Evolutionary conservation across 2,888 invertebrate genomes (phyloP), one percentile per base, ranked within the genome.

Genomic region (Strigamia transsilvanica): DNA sequence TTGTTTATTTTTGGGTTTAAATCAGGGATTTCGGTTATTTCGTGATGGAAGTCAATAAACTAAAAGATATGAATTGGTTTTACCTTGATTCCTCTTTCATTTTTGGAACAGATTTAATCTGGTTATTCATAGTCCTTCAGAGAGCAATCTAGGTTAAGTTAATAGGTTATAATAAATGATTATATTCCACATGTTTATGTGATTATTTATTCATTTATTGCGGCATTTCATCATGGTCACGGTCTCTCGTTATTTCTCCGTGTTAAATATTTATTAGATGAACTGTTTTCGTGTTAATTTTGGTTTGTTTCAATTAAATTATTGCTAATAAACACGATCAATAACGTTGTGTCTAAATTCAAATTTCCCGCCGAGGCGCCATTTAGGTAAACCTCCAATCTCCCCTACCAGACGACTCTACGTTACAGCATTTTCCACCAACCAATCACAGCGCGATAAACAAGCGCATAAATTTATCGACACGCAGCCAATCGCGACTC

Each of bases 61-160:
- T 5, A n/a, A 13, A 61, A 61, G 18, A n/a, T 61, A 18, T 18
- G 23, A n/a, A 23, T 61, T 23, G 61, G 18, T 18, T 46, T 46
- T 61, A 61, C 61, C 61, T 61, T 61, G 61, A 61, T 10, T 61
- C 12, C 61, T 61, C 18, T 61, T 61, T 61, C 23, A 38, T 38
- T 61, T 23, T 12, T 61, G 61, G 61, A 18, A 21, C 61, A 61
- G 61, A 61, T 61, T 61, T 61, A 61, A 61, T 61, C 61, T 61
- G 1, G 21, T 23, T 61, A 23, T 61, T 46, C 46, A 46, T 46
- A 12, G 46, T 10, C 38, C 4, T 46, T 46, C 15, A 46, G 46
- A n/a, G 46, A 46, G n/a, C 15, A 13, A 46, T 46, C 15, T 15
- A n/a, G 38, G 38, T 38, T 38, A 38, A 38, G 38, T 38, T 38